Conservation (phyloP, 1,140 invertebrate species). For the Bombus vancouverensis region DNA sequence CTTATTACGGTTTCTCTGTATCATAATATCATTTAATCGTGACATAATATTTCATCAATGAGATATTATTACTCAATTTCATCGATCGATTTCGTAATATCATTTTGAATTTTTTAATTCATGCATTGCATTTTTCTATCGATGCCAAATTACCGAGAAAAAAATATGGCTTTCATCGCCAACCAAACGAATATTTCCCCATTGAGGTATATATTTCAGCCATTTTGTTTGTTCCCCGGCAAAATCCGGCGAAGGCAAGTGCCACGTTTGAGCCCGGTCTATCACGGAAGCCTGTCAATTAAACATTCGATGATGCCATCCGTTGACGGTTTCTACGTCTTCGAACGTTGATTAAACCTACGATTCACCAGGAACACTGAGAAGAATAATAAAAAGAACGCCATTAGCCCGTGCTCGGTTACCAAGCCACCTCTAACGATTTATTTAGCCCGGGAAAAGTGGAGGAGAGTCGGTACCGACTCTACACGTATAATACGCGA, state of each 20-base stretch:
- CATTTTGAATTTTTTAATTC: background rate
- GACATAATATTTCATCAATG: background rate
- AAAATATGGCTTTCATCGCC: background rate
- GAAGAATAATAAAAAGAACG: conserved; percentile 37
- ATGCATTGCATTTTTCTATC: background rate
- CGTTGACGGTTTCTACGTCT: background rate
- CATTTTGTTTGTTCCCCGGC: conserved; percentile 25
- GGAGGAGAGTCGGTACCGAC: conserved; percentile 28
- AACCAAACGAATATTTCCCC: background rate
- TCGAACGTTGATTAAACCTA: conserved; percentile 9
- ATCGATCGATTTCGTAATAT: background rate
- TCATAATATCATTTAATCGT: too few relatives aligned
- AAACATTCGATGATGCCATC: background rate
- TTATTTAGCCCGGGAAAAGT: conserved; percentile 52
- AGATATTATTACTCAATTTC: background rate
- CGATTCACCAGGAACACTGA: background rate
- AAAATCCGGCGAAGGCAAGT: background rate
- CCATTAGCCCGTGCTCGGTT: conserved; percentile 45
- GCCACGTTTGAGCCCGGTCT: background rate
- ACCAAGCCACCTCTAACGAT: conserved; percentile 43
- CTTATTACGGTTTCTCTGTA: background rate
- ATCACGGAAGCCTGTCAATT: background rate
- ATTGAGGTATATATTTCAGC: conserved; percentile 7
- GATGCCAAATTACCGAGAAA: background rate
- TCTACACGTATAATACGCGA: conserved; percentile 3